Percentiles rank a stretch among this genome's conserved stretches.
Conservation (phyloP, 2,888 invertebrate species). For the Diarsia dahlii region DNA sequence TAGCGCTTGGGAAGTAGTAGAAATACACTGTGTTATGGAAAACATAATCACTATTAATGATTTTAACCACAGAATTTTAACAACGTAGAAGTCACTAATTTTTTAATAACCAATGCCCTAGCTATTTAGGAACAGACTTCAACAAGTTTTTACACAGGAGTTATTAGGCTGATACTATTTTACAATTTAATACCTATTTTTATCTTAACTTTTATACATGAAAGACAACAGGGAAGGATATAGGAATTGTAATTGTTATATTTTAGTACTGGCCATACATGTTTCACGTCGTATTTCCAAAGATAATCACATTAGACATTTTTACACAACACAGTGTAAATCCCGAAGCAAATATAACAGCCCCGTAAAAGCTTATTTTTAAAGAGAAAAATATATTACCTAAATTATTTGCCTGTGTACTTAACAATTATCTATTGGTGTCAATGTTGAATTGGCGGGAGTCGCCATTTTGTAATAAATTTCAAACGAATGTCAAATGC, state of each 20-base stretch:
- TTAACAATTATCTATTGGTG: constrained; percentile 78
- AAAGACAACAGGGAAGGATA: constrained; percentile 50
- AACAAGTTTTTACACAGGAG: constrained; percentile 53
- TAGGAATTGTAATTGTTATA: constrained; percentile 34
- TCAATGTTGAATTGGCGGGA: constrained; percentile 70
- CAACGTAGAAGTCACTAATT: constrained; percentile 24
- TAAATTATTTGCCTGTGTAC: constrained; percentile 80
- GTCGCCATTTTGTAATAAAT: constrained; percentile 77
- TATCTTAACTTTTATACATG: constrained; percentile 60
- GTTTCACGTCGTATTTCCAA: constrained; percentile 3
- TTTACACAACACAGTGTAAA: constrained; percentile 65
- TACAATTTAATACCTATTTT: constrained; percentile 50
- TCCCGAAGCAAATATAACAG: constrained; percentile 77
- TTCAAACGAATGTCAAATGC: constrained; percentile 73
- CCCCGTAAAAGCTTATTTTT: constrained; percentile 75
- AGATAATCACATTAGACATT: constrained; percentile 49
- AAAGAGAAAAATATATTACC: constrained; percentile 77
- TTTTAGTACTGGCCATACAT: constrained; percentile 49
- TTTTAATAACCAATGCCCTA: constrained; percentile 32
- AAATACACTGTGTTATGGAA: constrained; percentile 67
- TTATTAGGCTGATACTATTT: constrained; percentile 32
- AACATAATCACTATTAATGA: constrained; percentile 16
- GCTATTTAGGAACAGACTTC: constrained; percentile 44
- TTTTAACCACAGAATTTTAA: constrained; percentile 27
- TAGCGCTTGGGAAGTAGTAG: constrained; percentile 78